These are phyloP conservation scores for Gasteruption jaculator DNA, from an alignment of 2,888 invertebrate genomes.

Conservation along the genomic window DNA sequence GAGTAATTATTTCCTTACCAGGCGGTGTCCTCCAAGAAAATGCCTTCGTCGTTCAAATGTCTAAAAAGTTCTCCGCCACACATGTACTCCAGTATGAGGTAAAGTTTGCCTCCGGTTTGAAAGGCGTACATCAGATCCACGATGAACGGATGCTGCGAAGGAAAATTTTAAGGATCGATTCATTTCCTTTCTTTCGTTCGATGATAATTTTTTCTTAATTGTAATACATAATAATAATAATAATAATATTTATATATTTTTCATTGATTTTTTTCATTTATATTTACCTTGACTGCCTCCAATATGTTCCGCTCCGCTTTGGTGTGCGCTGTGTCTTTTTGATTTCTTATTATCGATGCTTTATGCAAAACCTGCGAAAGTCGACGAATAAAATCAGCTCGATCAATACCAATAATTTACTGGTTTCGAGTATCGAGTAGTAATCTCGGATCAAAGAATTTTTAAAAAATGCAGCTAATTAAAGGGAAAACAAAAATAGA, in stretches of 20 bases:
- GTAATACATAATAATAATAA: neutral
- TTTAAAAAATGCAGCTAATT: too few species aligned
- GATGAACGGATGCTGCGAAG: slow-evolving; percentile 71
- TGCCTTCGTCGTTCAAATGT: slow-evolving; percentile 71
- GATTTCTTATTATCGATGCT: slow-evolving; percentile 70
- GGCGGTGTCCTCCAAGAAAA: slow-evolving; percentile 71
- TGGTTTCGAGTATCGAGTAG: too few species aligned
- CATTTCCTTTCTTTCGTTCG: neutral
- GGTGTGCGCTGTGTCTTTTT: slow-evolving; percentile 75
- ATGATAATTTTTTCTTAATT: slow-evolving; percentile 11
- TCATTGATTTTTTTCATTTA: slow-evolving; percentile 9
- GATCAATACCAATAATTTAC: too few species aligned
- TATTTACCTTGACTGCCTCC: slow-evolving; percentile 60
- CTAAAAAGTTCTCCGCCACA: slow-evolving; percentile 73
- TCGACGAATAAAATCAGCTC: neutral
- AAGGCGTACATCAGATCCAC: slow-evolving; percentile 74
- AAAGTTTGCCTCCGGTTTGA: slow-evolving; percentile 71
- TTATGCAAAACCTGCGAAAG: slow-evolving; percentile 54
- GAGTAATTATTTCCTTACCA: slow-evolving; percentile 48
- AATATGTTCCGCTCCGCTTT: slow-evolving; percentile 75
- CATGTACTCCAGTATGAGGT: slow-evolving; percentile 70
- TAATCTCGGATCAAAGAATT: too few species aligned
- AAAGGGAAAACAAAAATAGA: too few species aligned
- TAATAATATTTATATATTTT: slow-evolving; percentile 2
- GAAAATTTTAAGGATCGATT: slow-evolving; percentile 5